A percentile compares a stretch with the other conserved stretches of the same genome.
Evolutionary conservation across 2,113 vertebrate species (phyloP).

Genomic region (Lepisosteus osseus): DNA sequence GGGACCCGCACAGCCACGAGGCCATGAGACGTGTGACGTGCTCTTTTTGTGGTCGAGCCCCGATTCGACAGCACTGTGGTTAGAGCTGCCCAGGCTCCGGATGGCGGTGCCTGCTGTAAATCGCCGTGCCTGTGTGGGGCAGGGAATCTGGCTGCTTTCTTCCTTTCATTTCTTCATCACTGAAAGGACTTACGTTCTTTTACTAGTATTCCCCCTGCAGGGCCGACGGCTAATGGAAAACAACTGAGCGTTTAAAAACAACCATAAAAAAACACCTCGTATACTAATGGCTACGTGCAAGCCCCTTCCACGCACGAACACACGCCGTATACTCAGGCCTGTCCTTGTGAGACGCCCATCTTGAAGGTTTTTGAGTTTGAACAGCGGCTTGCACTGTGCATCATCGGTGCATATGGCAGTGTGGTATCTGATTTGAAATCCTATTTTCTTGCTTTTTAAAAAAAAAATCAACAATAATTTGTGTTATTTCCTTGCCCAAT

Average conservation of each 20-base stretch:
- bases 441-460: too few species aligned
- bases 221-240: conserved; percentile 32
- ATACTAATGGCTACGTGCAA: conserved; percentile 35
- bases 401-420: too few species aligned
- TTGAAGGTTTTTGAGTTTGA: too few species aligned
- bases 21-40: conserved; percentile 22
- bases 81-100: conserved; percentile 27
- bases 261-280: conserved; percentile 30
- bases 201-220: conserved; percentile 19
- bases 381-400: too few species aligned
- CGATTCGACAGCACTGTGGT: too few species aligned
- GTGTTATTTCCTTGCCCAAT: too few species aligned
- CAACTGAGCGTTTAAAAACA: conserved; percentile 30
- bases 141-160: conserved; percentile 19
- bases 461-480: too few species aligned
- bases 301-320: too few species aligned
- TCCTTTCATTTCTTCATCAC: conserved; percentile 31
- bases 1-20: conserved; percentile 35
- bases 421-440: too few species aligned
- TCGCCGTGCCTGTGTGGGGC: conserved; percentile 20
- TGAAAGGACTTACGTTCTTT: conserved; percentile 15
- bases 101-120: conserved; percentile 25
- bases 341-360: too few species aligned
- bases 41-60: conserved; percentile 30
- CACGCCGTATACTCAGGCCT: conserved; percentile 13